These are phyloP conservation scores for Onychomys arenicola DNA, from an alignment of 2,797 vertebrate species.

Conservation along the genomic window DNA sequence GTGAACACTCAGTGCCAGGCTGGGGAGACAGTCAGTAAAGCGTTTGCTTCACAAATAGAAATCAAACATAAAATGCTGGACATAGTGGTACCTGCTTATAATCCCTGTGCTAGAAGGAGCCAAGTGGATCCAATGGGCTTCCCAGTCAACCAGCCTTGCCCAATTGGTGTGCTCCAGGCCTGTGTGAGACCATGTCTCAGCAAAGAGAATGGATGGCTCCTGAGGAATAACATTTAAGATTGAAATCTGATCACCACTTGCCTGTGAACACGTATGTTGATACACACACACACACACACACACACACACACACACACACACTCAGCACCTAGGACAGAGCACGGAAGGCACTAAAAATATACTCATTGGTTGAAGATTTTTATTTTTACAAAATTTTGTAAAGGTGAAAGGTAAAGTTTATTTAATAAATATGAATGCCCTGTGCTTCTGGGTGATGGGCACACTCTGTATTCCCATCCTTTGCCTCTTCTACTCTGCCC, in stretches of 20 bases:
- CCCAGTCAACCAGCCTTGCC: background rate
- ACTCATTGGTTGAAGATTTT: constrained; percentile 6
- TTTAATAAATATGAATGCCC: background rate
- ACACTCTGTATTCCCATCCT: background rate
- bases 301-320: background rate
- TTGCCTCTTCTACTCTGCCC: background rate
- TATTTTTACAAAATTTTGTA: background rate
- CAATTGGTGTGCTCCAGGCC: background rate
- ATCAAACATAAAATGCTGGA: background rate
- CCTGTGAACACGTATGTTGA: background rate
- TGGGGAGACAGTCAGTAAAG: background rate
- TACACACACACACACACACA: background rate
- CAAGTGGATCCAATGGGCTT: background rate
- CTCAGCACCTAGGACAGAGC: background rate
- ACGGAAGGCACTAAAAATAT: background rate
- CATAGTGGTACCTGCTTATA: background rate
- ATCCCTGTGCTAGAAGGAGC: background rate
- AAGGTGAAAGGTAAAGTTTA: background rate
- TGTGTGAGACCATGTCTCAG: background rate
- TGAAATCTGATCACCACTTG: background rate
- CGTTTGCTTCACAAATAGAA: too few relatives aligned
- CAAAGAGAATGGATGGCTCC: background rate
- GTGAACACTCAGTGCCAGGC: background rate
- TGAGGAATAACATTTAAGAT: background rate
- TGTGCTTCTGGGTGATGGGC: background rate